Evolutionary conservation across 1,140 invertebrate genomes (phyloP).

Genomic region (Lethocerus indicus): DNA sequence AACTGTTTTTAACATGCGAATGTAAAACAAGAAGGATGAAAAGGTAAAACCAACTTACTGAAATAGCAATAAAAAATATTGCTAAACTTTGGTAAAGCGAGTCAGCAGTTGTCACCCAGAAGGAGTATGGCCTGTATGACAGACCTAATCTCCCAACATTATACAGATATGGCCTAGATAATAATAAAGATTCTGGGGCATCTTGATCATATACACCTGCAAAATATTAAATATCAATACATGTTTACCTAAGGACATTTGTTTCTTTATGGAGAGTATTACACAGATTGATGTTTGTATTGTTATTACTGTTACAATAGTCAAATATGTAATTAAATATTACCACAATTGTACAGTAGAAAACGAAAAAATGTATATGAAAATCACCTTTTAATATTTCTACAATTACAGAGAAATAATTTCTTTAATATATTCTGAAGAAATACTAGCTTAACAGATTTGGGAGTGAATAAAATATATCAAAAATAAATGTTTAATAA

Average conservation of each 20-base stretch:
- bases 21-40: constrained; percentile 6
- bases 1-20: background rate
- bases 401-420: no score
- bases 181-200: constrained; percentile 57
- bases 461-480: no score
- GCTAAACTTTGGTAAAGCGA: constrained; percentile 82
- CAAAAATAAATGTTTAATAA: no score
- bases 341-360: background rate
- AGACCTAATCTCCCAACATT: constrained; percentile 53
- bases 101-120: constrained; percentile 80
- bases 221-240: constrained; percentile 12
- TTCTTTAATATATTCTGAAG: no score
- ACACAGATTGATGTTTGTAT: background rate
- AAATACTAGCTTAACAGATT: no score
- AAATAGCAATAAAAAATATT: constrained; percentile 70
- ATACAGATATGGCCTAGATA: constrained; percentile 65
- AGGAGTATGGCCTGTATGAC: constrained; percentile 70
- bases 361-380: background rate
- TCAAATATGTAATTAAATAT: background rate
- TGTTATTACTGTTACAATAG: background rate
- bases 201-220: constrained; percentile 78
- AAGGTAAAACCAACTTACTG: no score
- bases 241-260: background rate
- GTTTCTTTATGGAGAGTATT: background rate
- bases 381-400: no score